phyloP scores from a whole-genome alignment of 2,888 invertebrate genomes.

The Gastracanthus pulcherrimus region DNA sequence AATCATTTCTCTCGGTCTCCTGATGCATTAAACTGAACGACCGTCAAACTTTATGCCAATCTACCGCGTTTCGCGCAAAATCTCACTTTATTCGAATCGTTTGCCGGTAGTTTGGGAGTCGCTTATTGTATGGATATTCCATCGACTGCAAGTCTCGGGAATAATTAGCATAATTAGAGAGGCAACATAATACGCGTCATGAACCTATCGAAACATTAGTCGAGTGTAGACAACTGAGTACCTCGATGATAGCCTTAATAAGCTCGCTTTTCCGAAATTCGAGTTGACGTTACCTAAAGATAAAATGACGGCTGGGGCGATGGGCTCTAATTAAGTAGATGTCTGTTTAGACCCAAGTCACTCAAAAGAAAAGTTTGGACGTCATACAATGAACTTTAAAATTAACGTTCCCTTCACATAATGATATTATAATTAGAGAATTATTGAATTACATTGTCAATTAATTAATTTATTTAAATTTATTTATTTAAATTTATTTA shows the following conservation, averaged over 20 bases:
- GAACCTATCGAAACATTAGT: slow-evolving; percentile 23
- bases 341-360: not conserved
- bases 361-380: not conserved
- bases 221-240: not conserved
- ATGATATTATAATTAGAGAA: not conserved
- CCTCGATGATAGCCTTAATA: not conserved
- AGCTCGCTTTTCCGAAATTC: slow-evolving; percentile 16
- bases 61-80: not conserved
- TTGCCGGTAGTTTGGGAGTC: not conserved
- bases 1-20: not conserved
- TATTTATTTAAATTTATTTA: no score
- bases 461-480: no score
- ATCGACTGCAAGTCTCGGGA: not conserved
- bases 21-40: not conserved
- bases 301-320: slow-evolving; percentile 1
- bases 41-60: not conserved
- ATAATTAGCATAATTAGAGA: slow-evolving; percentile 45
- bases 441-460: not conserved
- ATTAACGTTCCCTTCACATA: no score
- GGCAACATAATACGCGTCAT: slow-evolving; percentile 30
- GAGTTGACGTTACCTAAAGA: slow-evolving; percentile 6
- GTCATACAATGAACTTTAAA: not conserved
- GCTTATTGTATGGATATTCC: slow-evolving; percentile 3
- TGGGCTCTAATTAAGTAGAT: slow-evolving; percentile 17
- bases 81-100: not conserved